Percentiles rank a stretch among this genome's conserved stretches.
Evolutionary conservation across 35 echinoderm and acorn worm species (phyloP).

Genomic region (Heliocidaris erythrogramma): DNA sequence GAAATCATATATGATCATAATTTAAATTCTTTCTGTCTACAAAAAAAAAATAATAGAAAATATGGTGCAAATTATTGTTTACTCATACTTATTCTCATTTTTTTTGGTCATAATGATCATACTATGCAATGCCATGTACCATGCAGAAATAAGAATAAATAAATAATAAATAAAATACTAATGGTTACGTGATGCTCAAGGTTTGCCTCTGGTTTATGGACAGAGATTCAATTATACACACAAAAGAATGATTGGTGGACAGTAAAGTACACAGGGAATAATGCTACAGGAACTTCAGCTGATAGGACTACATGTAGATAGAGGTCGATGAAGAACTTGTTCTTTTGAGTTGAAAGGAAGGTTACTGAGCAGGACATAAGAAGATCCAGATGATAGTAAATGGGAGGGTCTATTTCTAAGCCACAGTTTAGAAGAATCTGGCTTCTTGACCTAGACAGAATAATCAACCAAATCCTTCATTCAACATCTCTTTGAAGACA

Average conservation of each 20-base stretch:
- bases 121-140: no score
- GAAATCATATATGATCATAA: no score
- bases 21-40: no score
- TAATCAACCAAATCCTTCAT: background rate
- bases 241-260: background rate
- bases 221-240: no score
- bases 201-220: no score
- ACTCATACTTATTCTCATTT: no score
- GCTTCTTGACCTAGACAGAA: slow-evolving; percentile 1
- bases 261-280: background rate
- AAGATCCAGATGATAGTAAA: background rate
- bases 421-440: background rate
- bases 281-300: background rate
- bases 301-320: background rate
- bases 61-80: no score
- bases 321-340: background rate
- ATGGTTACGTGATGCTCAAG: no score
- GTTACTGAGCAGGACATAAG: background rate
- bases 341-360: background rate
- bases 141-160: no score
- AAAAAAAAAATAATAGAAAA: no score
- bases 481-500: slow-evolving; percentile 17
- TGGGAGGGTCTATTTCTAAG: background rate
- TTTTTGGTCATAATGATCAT: no score
- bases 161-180: no score